phyloP scores from a whole-genome alignment of 2,888 invertebrate genomes.

The Dicyrtoma fusca region DNA sequence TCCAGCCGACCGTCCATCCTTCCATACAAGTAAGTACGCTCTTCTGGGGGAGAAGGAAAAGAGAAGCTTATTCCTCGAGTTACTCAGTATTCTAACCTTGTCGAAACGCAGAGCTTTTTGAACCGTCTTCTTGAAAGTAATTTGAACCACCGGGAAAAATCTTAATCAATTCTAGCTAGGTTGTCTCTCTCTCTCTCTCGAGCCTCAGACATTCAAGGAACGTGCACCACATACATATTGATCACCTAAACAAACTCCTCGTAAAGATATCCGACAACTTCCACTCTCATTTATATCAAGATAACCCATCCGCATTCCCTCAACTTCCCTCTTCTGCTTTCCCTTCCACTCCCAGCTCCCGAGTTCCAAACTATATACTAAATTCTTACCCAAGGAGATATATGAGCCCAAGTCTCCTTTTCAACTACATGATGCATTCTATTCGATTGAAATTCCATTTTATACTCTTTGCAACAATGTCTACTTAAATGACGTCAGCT shows the following conservation, averaged over 20 bases:
- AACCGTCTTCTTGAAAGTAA: constrained; percentile 27
- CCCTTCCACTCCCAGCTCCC: not conserved
- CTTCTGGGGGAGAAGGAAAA: not conserved
- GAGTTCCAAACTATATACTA: not conserved
- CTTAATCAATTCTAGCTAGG: constrained; percentile 35
- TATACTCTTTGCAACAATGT: too few relatives aligned
- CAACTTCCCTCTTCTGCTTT: too few relatives aligned
- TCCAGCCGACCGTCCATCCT: too few relatives aligned
- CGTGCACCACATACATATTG: constrained; percentile 17
- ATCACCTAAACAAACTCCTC: constrained; percentile 8
- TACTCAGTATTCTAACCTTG: constrained; percentile 27
- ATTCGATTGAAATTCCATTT: too few relatives aligned
- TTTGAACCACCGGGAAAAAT: constrained; percentile 31
- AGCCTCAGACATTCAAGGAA: not conserved
- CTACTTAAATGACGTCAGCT: constrained; percentile 5
- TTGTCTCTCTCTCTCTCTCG: constrained; percentile 8
- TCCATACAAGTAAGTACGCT: too few relatives aligned
- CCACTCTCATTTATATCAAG: too few relatives aligned
- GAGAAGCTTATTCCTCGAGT: not conserved
- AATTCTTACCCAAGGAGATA: not conserved
- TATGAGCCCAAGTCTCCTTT: not conserved
- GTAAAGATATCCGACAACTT: not conserved
- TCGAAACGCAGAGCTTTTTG: constrained; percentile 28
- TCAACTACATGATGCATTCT: too few relatives aligned
- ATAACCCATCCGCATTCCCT: not conserved